A percentile compares a stretch with the other conserved stretches of the same genome.
Evolutionary conservation across 2,888 invertebrate genomes (phyloP).

Genomic region (Norana najaformis): DNA sequence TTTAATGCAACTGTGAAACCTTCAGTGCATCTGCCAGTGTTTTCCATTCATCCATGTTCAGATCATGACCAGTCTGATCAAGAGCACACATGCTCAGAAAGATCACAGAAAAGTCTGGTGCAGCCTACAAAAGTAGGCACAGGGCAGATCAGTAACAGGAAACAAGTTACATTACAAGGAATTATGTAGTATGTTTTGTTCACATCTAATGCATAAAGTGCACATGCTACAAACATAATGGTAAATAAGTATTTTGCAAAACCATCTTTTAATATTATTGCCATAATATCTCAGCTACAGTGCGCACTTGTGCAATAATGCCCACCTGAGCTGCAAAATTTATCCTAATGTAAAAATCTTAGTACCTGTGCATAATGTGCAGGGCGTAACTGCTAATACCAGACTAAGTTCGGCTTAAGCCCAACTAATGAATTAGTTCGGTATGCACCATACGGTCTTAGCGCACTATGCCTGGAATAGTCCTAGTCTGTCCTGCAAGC

Average conservation of each 20-base stretch:
- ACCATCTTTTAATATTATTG: background rate
- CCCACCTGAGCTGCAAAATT: too few species aligned
- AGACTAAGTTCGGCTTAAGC: too few species aligned
- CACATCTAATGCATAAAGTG: background rate
- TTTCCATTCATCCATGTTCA: constrained; percentile 88
- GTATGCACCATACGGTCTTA: too few species aligned
- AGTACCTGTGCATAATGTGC: too few species aligned
- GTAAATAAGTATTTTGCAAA: background rate
- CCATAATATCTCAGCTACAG: too few species aligned
- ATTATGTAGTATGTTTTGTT: background rate
- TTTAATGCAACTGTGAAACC: constrained; percentile 60
- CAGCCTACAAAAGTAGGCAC: constrained; percentile 62
- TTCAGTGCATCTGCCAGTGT: constrained; percentile 83
- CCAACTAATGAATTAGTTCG: too few species aligned
- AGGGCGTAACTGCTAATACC: too few species aligned
- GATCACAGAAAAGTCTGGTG: constrained; percentile 82
- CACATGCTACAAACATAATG: background rate
- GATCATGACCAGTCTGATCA: constrained; percentile 97
- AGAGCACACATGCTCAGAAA: constrained; percentile 95
- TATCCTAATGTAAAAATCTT: too few species aligned
- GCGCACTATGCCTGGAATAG: too few species aligned
- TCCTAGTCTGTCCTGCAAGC: too few species aligned
- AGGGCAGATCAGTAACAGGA: background rate
- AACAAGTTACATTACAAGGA: background rate
- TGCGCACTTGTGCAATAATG: too few species aligned